Evolutionary conservation across 1,140 invertebrate genomes (phyloP).

Genomic region (Caerostris extrusa): DNA sequence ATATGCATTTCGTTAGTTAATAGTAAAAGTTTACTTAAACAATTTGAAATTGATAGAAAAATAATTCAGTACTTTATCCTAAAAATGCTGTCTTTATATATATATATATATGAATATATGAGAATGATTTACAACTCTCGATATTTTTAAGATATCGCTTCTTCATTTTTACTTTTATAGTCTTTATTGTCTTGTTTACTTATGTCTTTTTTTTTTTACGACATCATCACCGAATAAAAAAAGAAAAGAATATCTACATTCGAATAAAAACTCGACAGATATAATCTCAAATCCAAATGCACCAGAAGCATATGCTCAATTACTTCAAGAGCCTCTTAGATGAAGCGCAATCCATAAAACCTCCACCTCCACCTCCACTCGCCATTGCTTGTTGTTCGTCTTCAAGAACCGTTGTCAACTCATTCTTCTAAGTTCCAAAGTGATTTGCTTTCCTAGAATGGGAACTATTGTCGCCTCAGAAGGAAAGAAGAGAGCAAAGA

Average conservation of each 20-base stretch:
- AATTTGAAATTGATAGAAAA: too few relatives aligned
- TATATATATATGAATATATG: too few relatives aligned
- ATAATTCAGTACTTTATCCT: too few relatives aligned
- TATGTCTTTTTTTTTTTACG: neutral
- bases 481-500: neutral
- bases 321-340: neutral
- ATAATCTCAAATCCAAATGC: neutral
- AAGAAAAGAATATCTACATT: neutral
- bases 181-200: too few relatives aligned
- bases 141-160: too few relatives aligned
- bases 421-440: conserved; percentile 36
- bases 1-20: too few relatives aligned
- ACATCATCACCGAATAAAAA: neutral
- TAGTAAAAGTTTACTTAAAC: too few relatives aligned
- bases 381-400: neutral
- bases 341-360: conserved; percentile 29
- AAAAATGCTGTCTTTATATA: too few relatives aligned
- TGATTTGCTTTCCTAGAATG: conserved; percentile 4
- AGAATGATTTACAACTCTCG: too few relatives aligned
- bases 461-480: conserved; percentile 10
- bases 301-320: conserved; percentile 5
- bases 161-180: too few relatives aligned
- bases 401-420: conserved; percentile 3
- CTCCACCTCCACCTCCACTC: neutral
- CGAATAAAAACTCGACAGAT: neutral